Evolutionary conservation across 2,113 vertebrate species (phyloP).

Genomic region (Petroica traversi): DNA sequence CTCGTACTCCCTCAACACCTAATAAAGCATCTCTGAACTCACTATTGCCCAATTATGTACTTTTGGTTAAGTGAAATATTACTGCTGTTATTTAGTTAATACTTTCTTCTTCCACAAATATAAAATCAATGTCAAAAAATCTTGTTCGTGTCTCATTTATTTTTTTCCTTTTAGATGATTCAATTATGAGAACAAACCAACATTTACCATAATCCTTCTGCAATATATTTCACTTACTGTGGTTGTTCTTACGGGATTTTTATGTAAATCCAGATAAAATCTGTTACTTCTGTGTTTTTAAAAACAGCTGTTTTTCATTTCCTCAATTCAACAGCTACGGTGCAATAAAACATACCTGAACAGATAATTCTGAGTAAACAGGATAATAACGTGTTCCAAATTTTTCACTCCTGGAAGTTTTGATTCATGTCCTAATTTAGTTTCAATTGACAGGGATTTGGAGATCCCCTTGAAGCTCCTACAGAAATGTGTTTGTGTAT

Average conservation of each 20-base stretch:
- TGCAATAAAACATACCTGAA: neutral
- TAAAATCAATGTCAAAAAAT: neutral
- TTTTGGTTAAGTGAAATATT: neutral
- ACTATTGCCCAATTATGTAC: neutral
- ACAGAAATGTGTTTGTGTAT: neutral
- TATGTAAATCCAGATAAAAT: neutral
- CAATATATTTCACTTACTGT: neutral
- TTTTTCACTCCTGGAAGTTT: neutral
- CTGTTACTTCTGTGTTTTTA: neutral
- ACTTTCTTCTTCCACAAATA: neutral
- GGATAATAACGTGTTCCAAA: neutral
- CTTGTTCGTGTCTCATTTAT: neutral
- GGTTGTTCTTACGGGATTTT: neutral
- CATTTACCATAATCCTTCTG: neutral
- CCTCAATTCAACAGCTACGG: neutral
- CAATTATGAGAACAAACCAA: neutral
- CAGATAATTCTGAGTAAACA: neutral
- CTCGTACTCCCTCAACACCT: too few relatives aligned
- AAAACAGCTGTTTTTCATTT: neutral
- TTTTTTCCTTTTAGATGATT: neutral
- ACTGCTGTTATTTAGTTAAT: neutral
- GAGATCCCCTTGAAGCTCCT: neutral
- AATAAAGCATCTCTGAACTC: neutral
- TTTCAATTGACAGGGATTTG: neutral
- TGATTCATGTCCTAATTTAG: neutral